These are phyloP conservation scores for Crypturellus undulatus DNA, from an alignment of 2,113 vertebrate species.

Conservation along the genomic window DNA sequence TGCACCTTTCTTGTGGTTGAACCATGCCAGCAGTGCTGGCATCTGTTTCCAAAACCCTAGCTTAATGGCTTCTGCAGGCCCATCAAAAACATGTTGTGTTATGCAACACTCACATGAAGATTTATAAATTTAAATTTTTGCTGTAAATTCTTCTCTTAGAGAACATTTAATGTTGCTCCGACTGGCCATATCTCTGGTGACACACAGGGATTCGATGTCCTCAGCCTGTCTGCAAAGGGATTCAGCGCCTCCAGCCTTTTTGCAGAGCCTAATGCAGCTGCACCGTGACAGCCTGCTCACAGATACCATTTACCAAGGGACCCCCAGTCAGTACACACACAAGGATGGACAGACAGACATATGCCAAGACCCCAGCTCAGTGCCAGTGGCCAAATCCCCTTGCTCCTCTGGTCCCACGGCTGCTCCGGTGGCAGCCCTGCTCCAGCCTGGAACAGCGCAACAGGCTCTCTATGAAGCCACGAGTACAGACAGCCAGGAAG, in stretches of 20 bases:
- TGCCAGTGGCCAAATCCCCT: neutral
- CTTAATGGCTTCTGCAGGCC: neutral
- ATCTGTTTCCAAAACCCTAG: neutral
- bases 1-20: neutral
- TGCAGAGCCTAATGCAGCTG: neutral
- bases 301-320: neutral
- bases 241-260: neutral
- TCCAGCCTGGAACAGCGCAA: fast-evolving
- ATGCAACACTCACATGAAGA: neutral
- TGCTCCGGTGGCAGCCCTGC: neutral
- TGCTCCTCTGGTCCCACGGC: neutral
- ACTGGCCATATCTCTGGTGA: neutral
- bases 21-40: neutral
- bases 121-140: neutral
- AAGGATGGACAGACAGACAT: fast-evolving
- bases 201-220: neutral
- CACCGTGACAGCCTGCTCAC: neutral
- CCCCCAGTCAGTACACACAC: neutral
- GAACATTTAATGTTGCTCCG: neutral
- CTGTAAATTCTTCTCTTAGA: neutral
- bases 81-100: neutral
- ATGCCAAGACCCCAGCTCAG: neutral
- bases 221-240: neutral
- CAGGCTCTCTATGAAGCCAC: neutral
- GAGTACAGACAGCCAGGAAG: neutral